phyloP scores from a whole-genome alignment of 2,888 invertebrate genomes.

The Tenthredo notha region DNA sequence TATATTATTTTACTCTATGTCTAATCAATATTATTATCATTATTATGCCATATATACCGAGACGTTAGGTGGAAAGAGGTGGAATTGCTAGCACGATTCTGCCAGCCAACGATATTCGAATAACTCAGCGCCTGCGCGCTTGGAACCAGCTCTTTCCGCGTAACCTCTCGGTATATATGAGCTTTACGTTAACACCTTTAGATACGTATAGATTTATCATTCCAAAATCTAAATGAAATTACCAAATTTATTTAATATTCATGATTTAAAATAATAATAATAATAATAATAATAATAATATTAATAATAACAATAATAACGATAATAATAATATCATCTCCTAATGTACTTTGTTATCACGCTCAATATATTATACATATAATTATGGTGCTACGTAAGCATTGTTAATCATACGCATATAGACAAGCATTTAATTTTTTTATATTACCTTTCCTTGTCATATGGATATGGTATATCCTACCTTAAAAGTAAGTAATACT shows the following conservation, averaged over 20 bases:
- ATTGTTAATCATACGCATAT: conserved; percentile 21
- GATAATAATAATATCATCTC: conserved; percentile 14
- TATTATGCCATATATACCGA: no score
- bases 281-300: conserved; percentile 16
- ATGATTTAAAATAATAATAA: neutral
- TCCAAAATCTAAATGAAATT: neutral
- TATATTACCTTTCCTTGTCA: neutral
- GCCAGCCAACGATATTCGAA: no score
- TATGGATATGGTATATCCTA: no score
- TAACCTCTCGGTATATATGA: no score
- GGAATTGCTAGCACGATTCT: no score
- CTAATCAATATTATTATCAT: no score
- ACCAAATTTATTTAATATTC: conserved; percentile 26
- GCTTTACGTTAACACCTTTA: neutral
- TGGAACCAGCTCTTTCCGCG: no score
- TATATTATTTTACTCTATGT: no score
- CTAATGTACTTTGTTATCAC: conserved; percentile 45
- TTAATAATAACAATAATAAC: neutral
- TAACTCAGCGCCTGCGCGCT: no score
- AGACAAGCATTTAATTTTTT: neutral
- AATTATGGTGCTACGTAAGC: conserved; percentile 48
- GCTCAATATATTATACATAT: conserved; percentile 41
- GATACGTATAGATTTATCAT: neutral
- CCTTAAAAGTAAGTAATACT: neutral
- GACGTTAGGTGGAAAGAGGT: no score